phyloP scores from a whole-genome alignment of 2,888 invertebrate species.

The Drosophila picticornis region DNA sequence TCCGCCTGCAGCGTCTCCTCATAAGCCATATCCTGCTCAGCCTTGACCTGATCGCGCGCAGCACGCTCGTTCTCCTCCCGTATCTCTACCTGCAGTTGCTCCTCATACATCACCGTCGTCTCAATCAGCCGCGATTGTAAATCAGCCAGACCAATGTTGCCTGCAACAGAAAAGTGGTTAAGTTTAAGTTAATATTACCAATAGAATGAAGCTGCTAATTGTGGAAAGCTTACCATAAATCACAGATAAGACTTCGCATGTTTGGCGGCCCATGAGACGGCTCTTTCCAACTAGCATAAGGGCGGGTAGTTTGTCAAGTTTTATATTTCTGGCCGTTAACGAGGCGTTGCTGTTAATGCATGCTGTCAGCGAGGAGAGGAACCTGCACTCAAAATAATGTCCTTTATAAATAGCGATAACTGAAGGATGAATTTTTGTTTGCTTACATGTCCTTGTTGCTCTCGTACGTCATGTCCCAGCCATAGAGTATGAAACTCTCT shows the following conservation, averaged over 20 bases:
- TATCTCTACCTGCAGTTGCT: conserved; percentile 91
- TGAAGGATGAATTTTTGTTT: background rate
- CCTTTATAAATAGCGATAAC: background rate
- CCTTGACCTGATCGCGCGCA: conserved; percentile 94
- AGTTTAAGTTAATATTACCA: background rate
- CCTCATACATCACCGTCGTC: conserved; percentile 93
- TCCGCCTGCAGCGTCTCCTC: conserved; percentile 91
- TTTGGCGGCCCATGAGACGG: conserved; percentile 87
- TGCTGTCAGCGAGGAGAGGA: conserved; percentile 90
- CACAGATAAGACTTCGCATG: conserved; percentile 95
- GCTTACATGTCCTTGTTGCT: conserved; percentile 93
- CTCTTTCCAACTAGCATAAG: conserved; percentile 95
- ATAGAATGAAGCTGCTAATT: background rate
- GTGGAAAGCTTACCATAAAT: conserved; percentile 89
- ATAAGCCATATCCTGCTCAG: conserved; percentile 97
- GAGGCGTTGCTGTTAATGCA: conserved; percentile 93
- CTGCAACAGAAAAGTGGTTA: conserved; percentile 50
- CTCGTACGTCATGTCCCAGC: conserved; percentile 97
- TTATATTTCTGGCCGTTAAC: conserved; percentile 93
- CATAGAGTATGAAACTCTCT: conserved; percentile 96
- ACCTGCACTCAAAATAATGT: conserved; percentile 85
- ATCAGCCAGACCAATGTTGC: conserved; percentile 95
- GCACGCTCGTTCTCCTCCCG: conserved; percentile 94
- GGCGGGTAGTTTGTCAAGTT: conserved; percentile 94
- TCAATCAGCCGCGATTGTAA: conserved; percentile 94